Conservation (phyloP, 2,797 vertebrate genomes). For the Botia almorhae region DNA sequence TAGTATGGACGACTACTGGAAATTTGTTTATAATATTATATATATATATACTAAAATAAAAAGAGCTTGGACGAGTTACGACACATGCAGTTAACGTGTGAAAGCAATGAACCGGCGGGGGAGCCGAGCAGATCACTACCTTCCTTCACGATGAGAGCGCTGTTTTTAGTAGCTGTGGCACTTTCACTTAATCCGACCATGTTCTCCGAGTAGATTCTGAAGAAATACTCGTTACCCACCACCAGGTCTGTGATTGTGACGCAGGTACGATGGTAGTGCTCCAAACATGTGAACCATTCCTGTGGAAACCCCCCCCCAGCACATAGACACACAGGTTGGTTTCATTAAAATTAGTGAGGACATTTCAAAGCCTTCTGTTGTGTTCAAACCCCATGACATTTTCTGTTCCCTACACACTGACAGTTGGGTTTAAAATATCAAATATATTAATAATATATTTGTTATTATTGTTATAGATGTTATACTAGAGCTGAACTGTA, state of each 20-base stretch:
- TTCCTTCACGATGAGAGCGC: slow-evolving; percentile 92
- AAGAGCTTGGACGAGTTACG: too few relatives aligned
- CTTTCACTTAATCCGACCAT: slow-evolving; percentile 94
- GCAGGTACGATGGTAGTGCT: slow-evolving; percentile 94
- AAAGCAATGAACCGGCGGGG: background rate
- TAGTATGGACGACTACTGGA: background rate
- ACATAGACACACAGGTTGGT: background rate
- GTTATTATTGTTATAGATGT: too few relatives aligned
- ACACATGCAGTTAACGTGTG: too few relatives aligned
- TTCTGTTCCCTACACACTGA: too few relatives aligned
- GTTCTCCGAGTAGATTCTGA: slow-evolving; percentile 94
- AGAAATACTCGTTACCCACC: slow-evolving; percentile 98
- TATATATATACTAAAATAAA: too few relatives aligned
- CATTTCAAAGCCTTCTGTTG: background rate
- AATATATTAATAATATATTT: too few relatives aligned
- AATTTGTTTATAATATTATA: too few relatives aligned
- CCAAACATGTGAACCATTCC: slow-evolving; percentile 97
- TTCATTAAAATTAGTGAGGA: background rate
- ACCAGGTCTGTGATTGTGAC: slow-evolving; percentile 93
- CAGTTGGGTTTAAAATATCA: too few relatives aligned
- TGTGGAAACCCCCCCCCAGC: slow-evolving; percentile 65
- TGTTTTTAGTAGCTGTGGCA: slow-evolving; percentile 91
- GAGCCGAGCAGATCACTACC: slow-evolving; percentile 74
- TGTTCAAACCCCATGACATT: too few relatives aligned
- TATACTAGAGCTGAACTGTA: too few relatives aligned